These are phyloP conservation scores for Athene cunicularia DNA, from an alignment of 2,113 vertebrate genomes.

Conservation along the genomic window DNA sequence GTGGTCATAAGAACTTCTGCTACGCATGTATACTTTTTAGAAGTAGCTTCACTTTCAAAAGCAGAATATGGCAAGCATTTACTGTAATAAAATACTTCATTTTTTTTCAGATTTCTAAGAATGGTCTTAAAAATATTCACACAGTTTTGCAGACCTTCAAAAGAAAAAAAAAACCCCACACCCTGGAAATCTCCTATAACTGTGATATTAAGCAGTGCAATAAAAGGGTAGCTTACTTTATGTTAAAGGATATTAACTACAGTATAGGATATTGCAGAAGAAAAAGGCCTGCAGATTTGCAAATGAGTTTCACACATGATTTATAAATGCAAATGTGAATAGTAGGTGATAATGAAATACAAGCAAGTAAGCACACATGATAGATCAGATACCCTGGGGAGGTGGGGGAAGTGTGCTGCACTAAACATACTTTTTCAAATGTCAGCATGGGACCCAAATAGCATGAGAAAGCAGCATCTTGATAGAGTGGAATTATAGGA, in stretches of 20 bases:
- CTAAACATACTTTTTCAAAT: not conserved
- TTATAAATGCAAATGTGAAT: slow-evolving; percentile 38
- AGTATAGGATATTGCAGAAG: not conserved
- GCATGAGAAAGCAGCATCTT: not conserved
- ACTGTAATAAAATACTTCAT: slow-evolving; percentile 21
- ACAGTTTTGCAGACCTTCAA: slow-evolving; percentile 3
- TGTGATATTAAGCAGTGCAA: not conserved
- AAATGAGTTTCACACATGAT: slow-evolving; percentile 34
- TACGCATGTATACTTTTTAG: slow-evolving; percentile 31
- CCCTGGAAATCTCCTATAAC: not conserved
- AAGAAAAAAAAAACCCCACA: not conserved
- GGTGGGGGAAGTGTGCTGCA: not conserved
- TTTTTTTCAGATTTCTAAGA: slow-evolving; percentile 27
- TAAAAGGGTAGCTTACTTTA: not conserved
- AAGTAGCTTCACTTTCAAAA: slow-evolving; percentile 64
- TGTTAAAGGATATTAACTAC: not conserved
- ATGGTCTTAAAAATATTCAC: slow-evolving; percentile 54
- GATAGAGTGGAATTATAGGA: not conserved
- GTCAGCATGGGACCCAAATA: not conserved
- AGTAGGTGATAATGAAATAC: slow-evolving; percentile 38
- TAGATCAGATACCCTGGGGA: not conserved
- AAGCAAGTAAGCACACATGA: slow-evolving; percentile 1
- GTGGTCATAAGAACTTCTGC: slow-evolving; percentile 40
- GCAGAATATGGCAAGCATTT: slow-evolving; percentile 36
- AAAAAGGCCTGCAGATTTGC: slow-evolving; percentile 8